Percentiles rank a stretch among this genome's conserved stretches.
These are phyloP conservation scores for Corbicula japonica DNA, from an alignment of 2,888 invertebrate genomes.

Conservation along the genomic window DNA sequence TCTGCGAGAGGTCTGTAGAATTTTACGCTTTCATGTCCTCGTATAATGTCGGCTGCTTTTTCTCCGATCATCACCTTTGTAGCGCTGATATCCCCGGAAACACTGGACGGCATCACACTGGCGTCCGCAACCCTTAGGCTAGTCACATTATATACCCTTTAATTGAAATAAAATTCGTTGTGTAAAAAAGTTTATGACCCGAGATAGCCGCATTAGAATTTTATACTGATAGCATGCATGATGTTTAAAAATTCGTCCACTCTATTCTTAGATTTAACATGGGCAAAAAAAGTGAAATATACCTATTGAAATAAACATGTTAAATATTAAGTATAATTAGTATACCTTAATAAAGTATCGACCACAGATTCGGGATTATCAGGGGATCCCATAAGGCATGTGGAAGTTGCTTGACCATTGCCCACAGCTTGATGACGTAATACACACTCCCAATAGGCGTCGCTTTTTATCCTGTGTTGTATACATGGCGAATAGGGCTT, in stretches of 20 bases:
- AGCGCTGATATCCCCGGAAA: constrained; percentile 68
- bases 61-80: constrained; percentile 75
- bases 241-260: no score
- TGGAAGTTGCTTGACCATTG: constrained; percentile 90
- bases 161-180: no score
- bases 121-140: constrained; percentile 72
- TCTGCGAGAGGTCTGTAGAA: no score
- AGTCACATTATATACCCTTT: constrained; percentile 71
- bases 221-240: no score
- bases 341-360: constrained; percentile 88
- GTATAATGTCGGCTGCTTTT: constrained; percentile 70
- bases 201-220: no score
- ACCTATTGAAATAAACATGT: no score
- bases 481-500: constrained; percentile 67
- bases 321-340: no score
- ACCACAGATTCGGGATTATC: constrained; percentile 89
- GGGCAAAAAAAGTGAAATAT: no score
- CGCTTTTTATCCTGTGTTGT: constrained; percentile 64
- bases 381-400: constrained; percentile 90
- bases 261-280: no score
- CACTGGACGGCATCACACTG: constrained; percentile 71
- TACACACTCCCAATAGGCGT: constrained; percentile 73
- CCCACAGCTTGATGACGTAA: constrained; percentile 64
- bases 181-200: no score
- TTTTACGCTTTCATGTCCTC: constrained; percentile 57